Evolutionary conservation across 1,140 invertebrate genomes (phyloP), one percentile per base, ranked within the genome.

Genomic region (Maconellicoccus hirsutus): DNA sequence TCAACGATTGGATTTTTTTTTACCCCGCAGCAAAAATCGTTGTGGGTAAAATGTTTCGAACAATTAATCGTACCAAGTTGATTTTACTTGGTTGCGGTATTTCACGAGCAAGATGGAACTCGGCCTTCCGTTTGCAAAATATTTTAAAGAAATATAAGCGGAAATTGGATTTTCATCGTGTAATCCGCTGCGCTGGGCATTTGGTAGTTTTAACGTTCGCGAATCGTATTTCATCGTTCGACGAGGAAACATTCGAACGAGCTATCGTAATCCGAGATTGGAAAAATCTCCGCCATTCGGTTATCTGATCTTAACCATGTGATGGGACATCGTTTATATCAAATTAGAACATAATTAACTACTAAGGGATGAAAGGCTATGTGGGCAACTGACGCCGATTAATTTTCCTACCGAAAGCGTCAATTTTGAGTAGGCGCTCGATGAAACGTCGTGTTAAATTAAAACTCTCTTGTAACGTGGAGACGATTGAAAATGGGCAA

Each of bases 311-410:
- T 52, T 52, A 52, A 52, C 42, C 42, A 16, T 52, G 12, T 16
- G 42, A 52, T 52, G 42, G 42, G 42, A 52, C 42, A 52, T 52
- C 6, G 42, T 52, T 52, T 52, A 52, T 52, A 52, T 52, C 42
- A 19, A 52, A 52, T 52, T 52, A 52, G 42, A 52, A 52, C 6
- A 52, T 52, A 52, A 52, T 52, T 52, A 52, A 52, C 42, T 52
- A 16, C 42, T 16, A 52, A 52, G n/a, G 42, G 42, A 52, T 3
- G 42, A 52, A 19, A 52, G 42, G 42, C 42, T 19, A 19, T 52
- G 42, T 19, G 42, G n/a, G 42, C n/a, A 52, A 52, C 42, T 52
- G 42, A 52, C 42, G 10, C 3, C 42, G 4, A 52, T 52, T 52
- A 52, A 52, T 52, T 33, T 33, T 33, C 12, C 4, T 14, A 19